Evolutionary conservation across 2,113 vertebrate species (phyloP), one percentile per base, ranked within the genome.

Genomic region (Cnemophilus loriae): DNA sequence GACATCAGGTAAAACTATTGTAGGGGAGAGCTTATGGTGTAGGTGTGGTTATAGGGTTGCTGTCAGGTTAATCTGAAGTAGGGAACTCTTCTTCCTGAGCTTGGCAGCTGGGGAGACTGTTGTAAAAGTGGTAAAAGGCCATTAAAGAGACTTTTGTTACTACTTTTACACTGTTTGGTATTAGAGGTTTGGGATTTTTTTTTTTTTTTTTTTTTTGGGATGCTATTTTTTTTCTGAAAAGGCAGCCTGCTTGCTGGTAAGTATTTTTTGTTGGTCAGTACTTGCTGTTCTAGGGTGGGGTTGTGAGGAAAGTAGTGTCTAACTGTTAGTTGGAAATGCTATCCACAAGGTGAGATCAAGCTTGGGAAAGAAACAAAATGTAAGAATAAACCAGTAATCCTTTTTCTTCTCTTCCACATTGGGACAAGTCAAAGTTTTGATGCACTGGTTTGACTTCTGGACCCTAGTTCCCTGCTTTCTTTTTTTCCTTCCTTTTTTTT

Each of bases 1-100:
- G 99, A 99, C 94, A 99, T 99, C 97, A 98, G 99, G 99, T 99
- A 98, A 97, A 97, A 41, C 27, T 30, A 3, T 3, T 69, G 13
- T 63, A 47, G 69, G 19, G 69, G 19, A 89, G 32, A 77, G 27
- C 11, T 86, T 24, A 7, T 9, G 37, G 9, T 5, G 4, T 26
- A 57, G 61, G 27, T 20, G 14, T 56, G 26, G 10, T 56, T 89
- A 21, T 44, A 19, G 53, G 53, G 20, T 91, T 83, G 46, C 67
- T 57, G 22, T 41, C 60, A 64, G 7, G n/a, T 37, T 53, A 32
- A 14, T 5, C 10, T n/a, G 59, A 75, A 30, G 37, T n/a, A 68
- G n/a, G 55, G 4, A 52, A 3, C 49, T 76, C 41, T 53, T 77
- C 37, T 57, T 89, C 19, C 55, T 89, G 37, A 71, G 16, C 23